Evolutionary conservation across 2,888 invertebrate genomes (phyloP).

Genomic region (Clunio marinus): DNA sequence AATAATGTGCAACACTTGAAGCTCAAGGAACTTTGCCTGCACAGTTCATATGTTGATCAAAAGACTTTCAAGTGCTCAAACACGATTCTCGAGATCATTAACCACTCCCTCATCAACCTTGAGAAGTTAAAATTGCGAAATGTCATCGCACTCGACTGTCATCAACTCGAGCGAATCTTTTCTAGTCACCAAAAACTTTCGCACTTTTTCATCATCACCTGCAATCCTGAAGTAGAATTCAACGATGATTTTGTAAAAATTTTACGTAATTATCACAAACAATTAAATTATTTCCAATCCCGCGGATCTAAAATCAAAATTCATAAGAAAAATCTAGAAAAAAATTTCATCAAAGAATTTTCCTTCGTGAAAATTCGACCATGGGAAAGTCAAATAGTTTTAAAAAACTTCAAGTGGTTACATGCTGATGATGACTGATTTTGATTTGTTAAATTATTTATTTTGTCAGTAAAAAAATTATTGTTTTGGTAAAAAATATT

Average conservation of each 20-base stretch:
- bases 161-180: neutral
- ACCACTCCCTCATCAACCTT: neutral
- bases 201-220: neutral
- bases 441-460: neutral
- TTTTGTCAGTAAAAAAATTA: neutral
- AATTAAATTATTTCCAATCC: neutral
- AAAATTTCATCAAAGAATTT: neutral
- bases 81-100: slow-evolving; percentile 5
- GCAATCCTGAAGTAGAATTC: neutral
- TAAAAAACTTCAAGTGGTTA: neutral
- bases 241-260: neutral
- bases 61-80: neutral
- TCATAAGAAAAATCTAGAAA: neutral
- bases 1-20: neutral
- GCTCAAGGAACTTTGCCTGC: neutral
- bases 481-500: neutral
- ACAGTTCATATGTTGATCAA: slow-evolving; percentile 7
- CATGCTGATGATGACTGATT: neutral
- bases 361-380: neutral
- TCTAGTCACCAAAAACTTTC: neutral
- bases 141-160: neutral
- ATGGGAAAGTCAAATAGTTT: neutral
- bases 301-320: neutral
- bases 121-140: slow-evolving; percentile 9
- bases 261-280: neutral